phyloP scores from a whole-genome alignment of 2,888 invertebrate genomes.

The Actias luna region DNA sequence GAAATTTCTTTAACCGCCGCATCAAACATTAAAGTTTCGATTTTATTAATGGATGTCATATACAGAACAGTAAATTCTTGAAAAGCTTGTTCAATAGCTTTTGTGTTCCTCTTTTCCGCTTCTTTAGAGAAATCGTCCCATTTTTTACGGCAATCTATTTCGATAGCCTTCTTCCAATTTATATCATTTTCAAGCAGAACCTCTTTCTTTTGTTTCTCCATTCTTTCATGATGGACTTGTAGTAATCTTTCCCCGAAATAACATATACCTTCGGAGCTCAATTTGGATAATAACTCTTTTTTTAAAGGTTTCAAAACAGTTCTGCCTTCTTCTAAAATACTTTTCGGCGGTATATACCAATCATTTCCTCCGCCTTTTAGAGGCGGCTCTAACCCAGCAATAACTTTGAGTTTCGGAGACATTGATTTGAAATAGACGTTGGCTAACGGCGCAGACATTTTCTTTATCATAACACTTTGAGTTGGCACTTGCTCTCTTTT shows the following conservation, averaged over 20 bases:
- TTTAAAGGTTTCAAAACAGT: conserved; percentile 57
- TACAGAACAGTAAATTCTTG: conserved; percentile 54
- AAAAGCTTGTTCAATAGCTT: conserved; percentile 48
- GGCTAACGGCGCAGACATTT: conserved; percentile 60
- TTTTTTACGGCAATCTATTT: conserved; percentile 32
- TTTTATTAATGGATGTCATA: conserved; percentile 48
- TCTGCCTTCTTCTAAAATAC: conserved; percentile 52
- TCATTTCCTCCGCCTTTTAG: conserved; percentile 65
- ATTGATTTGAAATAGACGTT: conserved; percentile 68
- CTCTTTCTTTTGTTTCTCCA: conserved; percentile 45
- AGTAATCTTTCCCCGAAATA: conserved; percentile 45
- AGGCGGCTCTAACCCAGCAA: conserved; percentile 66
- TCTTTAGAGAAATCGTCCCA: conserved; percentile 42
- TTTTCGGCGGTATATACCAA: conserved; percentile 64
- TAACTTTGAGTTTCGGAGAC: conserved; percentile 53
- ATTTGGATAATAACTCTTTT: conserved; percentile 47
- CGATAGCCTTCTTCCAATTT: conserved; percentile 52
- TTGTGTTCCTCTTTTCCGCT: conserved; percentile 46
- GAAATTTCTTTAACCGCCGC: conserved; percentile 54
- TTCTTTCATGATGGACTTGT: conserved; percentile 38
- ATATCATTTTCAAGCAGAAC: conserved; percentile 47
- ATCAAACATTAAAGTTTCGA: conserved; percentile 54
- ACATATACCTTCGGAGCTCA: conserved; percentile 55
- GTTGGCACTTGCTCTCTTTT: conserved; percentile 64
- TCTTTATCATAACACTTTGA: conserved; percentile 58